Conservation (phyloP, 2,888 invertebrate species). For the Strigamia crassipes region DNA sequence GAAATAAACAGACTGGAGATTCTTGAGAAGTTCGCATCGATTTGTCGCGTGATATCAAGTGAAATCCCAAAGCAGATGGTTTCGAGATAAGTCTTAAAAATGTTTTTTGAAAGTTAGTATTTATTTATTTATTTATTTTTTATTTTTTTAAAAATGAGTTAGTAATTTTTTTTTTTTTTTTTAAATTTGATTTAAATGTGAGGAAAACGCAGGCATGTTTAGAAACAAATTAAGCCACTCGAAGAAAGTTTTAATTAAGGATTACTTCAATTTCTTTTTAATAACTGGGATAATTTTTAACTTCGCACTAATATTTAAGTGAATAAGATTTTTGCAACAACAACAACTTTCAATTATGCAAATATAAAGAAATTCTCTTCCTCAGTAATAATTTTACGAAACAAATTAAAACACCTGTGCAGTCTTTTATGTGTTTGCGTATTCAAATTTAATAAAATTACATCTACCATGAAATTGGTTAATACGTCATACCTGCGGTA, state of each 20-base stretch:
- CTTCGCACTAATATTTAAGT: neutral
- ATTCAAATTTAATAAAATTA: neutral
- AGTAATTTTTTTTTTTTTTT: no score
- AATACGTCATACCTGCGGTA: neutral
- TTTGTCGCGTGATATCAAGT: constrained; percentile 15
- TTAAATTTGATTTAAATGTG: no score
- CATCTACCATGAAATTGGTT: neutral
- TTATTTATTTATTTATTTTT: neutral
- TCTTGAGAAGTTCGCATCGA: constrained; percentile 8
- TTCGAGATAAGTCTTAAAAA: neutral
- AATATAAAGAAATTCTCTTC: neutral
- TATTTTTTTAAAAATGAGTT: neutral
- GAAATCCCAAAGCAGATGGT: constrained; percentile 10
- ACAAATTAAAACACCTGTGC: constrained; percentile 21
- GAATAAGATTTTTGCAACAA: neutral
- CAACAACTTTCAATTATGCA: neutral
- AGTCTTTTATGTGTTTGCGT: neutral
- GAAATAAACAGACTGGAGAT: neutral
- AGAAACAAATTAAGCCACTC: no score
- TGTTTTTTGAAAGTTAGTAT: neutral
- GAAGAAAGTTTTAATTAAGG: no score
- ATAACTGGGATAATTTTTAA: neutral
- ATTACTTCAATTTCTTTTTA: neutral
- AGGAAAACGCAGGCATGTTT: no score
- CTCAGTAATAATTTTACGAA: neutral